Evolutionary conservation across 2,113 vertebrate genomes (phyloP).

Genomic region (Asarcornis scutulata): DNA sequence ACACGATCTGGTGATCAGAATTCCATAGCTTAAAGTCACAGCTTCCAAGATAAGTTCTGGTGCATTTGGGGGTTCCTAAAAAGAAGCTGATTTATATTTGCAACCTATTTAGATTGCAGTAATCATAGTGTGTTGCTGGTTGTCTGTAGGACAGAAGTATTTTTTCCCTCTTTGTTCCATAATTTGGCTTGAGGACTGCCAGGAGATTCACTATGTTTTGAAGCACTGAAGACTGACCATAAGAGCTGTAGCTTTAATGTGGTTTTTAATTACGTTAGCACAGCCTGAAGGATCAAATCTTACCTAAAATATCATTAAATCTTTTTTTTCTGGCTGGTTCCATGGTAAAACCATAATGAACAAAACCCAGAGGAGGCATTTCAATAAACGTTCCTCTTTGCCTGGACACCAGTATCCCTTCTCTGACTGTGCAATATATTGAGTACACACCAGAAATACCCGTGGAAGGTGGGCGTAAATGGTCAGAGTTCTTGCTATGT

Average conservation of each 20-base stretch:
- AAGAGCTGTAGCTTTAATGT: not conserved
- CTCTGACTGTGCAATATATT: not conserved
- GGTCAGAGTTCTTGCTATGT: not conserved
- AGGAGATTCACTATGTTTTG: not conserved
- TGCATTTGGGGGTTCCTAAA: not conserved
- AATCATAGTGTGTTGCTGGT: not conserved
- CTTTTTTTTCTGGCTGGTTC: not conserved
- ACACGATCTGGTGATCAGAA: not conserved
- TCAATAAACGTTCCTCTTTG: not conserved
- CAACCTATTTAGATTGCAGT: not conserved
- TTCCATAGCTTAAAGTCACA: not conserved
- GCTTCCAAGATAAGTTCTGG: not conserved
- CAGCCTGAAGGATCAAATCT: not conserved
- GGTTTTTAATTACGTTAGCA: not conserved
- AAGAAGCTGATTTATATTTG: not conserved
- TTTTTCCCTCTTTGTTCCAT: not conserved
- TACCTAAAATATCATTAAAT: not conserved
- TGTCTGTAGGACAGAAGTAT: not conserved
- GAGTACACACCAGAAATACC: not conserved
- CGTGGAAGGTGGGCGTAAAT: not conserved
- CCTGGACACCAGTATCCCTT: not conserved
- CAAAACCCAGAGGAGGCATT: not conserved
- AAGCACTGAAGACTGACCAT: not conserved
- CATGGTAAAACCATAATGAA: not conserved
- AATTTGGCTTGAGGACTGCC: not conserved